These are phyloP conservation scores for Siniperca knerii DNA, from an alignment of 2,113 vertebrate genomes.

Conservation along the genomic window DNA sequence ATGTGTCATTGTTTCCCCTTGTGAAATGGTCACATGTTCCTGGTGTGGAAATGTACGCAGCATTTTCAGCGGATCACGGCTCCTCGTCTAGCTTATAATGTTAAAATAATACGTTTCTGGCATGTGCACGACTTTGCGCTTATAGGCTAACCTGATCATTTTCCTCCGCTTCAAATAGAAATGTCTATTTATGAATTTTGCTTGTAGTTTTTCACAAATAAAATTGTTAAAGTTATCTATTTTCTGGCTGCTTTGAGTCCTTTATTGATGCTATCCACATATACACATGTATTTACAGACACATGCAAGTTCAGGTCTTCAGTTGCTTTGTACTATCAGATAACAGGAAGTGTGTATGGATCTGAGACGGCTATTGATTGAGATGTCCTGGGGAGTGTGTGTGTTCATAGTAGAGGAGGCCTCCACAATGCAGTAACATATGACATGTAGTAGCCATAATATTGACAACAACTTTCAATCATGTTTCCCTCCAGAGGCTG, in stretches of 20 bases:
- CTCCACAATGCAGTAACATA: slow-evolving; percentile 52
- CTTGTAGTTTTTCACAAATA: slow-evolving; percentile 99
- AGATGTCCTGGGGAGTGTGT: slow-evolving; percentile 40
- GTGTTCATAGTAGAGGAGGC: slow-evolving; percentile 12
- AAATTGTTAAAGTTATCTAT: slow-evolving; percentile 97
- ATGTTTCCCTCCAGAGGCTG: slow-evolving; percentile 42
- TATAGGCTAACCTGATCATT: slow-evolving; percentile 97
- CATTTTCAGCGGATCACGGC: slow-evolving; percentile 95
- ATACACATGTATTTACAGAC: neutral
- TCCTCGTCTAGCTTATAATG: slow-evolving; percentile 99
- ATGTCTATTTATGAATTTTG: slow-evolving; percentile 99
- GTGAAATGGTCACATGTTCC: slow-evolving; percentile 98
- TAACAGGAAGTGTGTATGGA: slow-evolving; percentile 38
- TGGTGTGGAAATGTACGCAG: slow-evolving; percentile 96
- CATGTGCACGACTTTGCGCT: slow-evolving; percentile 99
- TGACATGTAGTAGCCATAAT: slow-evolving; percentile 53
- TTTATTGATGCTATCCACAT: neutral
- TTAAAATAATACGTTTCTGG: slow-evolving; percentile 98
- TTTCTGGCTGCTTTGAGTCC: slow-evolving; percentile 52
- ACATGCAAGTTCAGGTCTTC: neutral
- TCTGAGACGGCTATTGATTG: slow-evolving; percentile 58
- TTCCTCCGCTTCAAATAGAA: slow-evolving; percentile 98
- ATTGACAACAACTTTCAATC: slow-evolving; percentile 62
- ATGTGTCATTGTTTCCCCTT: slow-evolving; percentile 97
- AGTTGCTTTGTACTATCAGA: neutral